Conservation (phyloP, 1,140 invertebrate species). For the Ooceraea biroi region DNA sequence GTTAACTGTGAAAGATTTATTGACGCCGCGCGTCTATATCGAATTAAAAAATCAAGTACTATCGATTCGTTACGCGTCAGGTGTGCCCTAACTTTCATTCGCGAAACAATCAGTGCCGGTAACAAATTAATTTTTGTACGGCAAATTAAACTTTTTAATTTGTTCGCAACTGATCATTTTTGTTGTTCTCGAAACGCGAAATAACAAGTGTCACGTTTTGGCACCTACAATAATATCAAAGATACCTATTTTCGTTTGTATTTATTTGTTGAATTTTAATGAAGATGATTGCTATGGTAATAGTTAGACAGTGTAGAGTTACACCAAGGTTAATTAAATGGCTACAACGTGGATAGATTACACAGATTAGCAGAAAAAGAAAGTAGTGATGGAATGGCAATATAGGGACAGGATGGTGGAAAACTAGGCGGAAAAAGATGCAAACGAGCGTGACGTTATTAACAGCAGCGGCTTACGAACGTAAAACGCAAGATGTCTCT, state of each 20-base stretch:
- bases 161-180: constrained; percentile 27
- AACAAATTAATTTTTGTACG: constrained; percentile 51
- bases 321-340: constrained; percentile 39
- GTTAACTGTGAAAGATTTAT: constrained; percentile 56
- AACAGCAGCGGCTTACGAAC: constrained; percentile 56
- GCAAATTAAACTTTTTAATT: constrained; percentile 56
- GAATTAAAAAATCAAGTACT: constrained; percentile 58
- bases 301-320: neutral
- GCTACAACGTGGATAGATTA: constrained; percentile 33
- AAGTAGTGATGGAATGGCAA: constrained; percentile 45
- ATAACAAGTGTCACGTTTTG: constrained; percentile 18
- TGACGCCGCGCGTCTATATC: constrained; percentile 35
- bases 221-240: constrained; percentile 1
- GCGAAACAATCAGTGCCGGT: constrained; percentile 39
- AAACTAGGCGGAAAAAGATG: constrained; percentile 58
- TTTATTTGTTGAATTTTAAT: neutral
- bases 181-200: constrained; percentile 41
- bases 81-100: constrained; percentile 30
- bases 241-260: neutral
- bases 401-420: constrained; percentile 34
- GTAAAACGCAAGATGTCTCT: constrained; percentile 56
- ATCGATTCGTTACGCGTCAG: constrained; percentile 19
- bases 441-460: constrained; percentile 57
- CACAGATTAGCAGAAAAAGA: constrained; percentile 16
- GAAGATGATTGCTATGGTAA: neutral